phyloP scores from a whole-genome alignment of 2,888 invertebrate species.

The Ganaspis brasiliensis region DNA sequence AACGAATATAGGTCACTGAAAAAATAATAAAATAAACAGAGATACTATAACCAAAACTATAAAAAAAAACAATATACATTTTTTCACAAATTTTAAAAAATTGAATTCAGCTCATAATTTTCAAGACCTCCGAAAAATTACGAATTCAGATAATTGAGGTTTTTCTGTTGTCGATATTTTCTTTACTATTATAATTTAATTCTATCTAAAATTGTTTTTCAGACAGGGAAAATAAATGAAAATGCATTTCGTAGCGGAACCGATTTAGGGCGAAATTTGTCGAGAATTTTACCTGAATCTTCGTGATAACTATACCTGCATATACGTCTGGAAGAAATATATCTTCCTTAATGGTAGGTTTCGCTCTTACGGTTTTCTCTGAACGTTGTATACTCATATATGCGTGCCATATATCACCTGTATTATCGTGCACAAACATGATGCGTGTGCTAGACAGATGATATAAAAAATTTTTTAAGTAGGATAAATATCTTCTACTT shows the following conservation, averaged over 20 bases:
- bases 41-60: too few species aligned
- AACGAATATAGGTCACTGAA: not conserved
- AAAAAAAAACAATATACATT: not conserved
- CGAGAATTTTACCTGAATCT: constrained; percentile 62
- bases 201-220: too few species aligned
- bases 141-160: too few species aligned
- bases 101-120: too few species aligned
- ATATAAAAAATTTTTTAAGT: not conserved
- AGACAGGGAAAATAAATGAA: not conserved
- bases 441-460: constrained; percentile 46
- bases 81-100: too few species aligned
- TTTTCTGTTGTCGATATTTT: too few species aligned
- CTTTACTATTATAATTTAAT: too few species aligned
- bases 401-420: constrained; percentile 56
- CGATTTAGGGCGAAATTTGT: constrained; percentile 56
- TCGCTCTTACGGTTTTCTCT: constrained; percentile 53
- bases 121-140: too few species aligned
- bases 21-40: too few species aligned
- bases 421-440: constrained; percentile 57
- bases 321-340: constrained; percentile 60
- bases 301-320: constrained; percentile 62
- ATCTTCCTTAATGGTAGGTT: constrained; percentile 68
- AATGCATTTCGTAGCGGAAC: constrained; percentile 57
- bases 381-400: constrained; percentile 41
- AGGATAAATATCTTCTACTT: not conserved